Evolutionary conservation across 2,888 invertebrate genomes (phyloP), one percentile per base, ranked within the genome.

Genomic region (Melanchra persicariae): DNA sequence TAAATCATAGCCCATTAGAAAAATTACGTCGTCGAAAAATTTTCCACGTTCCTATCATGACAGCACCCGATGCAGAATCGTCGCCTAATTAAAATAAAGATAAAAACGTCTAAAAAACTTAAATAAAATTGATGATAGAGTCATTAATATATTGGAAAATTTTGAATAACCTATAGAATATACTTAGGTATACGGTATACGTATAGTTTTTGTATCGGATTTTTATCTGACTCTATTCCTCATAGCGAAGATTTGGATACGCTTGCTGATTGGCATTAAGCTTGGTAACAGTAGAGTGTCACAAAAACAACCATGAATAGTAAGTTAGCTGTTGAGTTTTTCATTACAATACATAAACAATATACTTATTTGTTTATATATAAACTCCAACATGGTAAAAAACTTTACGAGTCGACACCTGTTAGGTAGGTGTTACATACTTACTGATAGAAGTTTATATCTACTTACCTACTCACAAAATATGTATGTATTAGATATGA

Each of bases 281-380:
- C 74, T 74, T 54, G 30, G 62, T 47, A 47, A 74, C 71, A 51
- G 72, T 22, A 57, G n/a, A n/a, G 43, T 40, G 12, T 10, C 63
- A 62, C 54, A 71, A 71, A 71, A 62, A 74, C 26, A 24, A 45
- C 17, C 45, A 47, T 62, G 51, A 71, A 34, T 51, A 57, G 12
- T 26, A 69, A 37, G 43, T 12, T 58, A 43, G 49, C 43, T 37
- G n/a, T 22, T 24, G 26, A 52, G 61, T 52, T 45, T 52, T 45
- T 70, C n/a, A 70, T 34, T 7, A 72, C 12, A 17, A 43, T 9
- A 26, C 47, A 55, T n/a, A n/a, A n/a, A n/a, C n/a, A 37, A 49
- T 55, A 49, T 49, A 30, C 9, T 8, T 37, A 2, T 5, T 40
- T 15, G 9, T 51, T 24, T 15, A 15, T 52, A n/a, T 22, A 37